phyloP scores from a whole-genome alignment of 2,888 invertebrate species.

The Plagiodera versicolora region DNA sequence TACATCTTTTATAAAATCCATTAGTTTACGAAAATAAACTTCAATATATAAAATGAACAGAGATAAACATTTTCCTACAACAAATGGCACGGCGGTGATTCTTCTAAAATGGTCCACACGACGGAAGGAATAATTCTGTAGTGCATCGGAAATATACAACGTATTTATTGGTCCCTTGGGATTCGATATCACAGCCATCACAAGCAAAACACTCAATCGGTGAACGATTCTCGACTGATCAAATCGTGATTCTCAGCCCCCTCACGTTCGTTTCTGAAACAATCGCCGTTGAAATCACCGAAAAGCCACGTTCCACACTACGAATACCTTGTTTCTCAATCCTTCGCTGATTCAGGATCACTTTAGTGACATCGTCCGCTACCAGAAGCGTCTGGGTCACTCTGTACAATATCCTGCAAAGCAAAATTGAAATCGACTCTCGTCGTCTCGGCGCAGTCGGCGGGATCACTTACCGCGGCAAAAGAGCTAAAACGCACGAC shows the following conservation, averaged over 20 bases:
- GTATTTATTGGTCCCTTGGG: constrained; percentile 51
- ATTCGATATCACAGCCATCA: constrained; percentile 53
- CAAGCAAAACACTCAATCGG: not conserved
- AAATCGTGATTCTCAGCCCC: constrained; percentile 64
- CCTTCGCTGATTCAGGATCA: constrained; percentile 64
- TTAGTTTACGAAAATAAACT: not conserved
- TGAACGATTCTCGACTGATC: constrained; percentile 38
- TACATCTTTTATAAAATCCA: not conserved
- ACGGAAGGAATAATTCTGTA: not conserved
- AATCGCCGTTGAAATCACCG: constrained; percentile 58
- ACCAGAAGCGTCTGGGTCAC: constrained; percentile 68
- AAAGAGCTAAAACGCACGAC: constrained; percentile 74
- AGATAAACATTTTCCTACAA: not conserved
- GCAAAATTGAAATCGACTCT: not conserved
- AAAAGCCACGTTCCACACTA: too few species aligned
- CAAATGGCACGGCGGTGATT: not conserved
- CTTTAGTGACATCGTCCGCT: constrained; percentile 76
- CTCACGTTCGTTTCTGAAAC: constrained; percentile 60
- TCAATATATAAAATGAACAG: not conserved
- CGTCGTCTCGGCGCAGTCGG: too few species aligned
- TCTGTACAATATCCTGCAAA: constrained; percentile 68
- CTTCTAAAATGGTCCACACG: not conserved
- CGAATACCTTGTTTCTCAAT: constrained; percentile 59
- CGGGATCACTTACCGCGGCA: constrained; percentile 70
- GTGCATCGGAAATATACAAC: constrained; percentile 11